Percentiles rank a stretch among this genome's conserved stretches.
These are phyloP conservation scores for Caenorhabditis auriculariae DNA, from an alignment of 2,888 invertebrate species.

Conservation along the genomic window DNA sequence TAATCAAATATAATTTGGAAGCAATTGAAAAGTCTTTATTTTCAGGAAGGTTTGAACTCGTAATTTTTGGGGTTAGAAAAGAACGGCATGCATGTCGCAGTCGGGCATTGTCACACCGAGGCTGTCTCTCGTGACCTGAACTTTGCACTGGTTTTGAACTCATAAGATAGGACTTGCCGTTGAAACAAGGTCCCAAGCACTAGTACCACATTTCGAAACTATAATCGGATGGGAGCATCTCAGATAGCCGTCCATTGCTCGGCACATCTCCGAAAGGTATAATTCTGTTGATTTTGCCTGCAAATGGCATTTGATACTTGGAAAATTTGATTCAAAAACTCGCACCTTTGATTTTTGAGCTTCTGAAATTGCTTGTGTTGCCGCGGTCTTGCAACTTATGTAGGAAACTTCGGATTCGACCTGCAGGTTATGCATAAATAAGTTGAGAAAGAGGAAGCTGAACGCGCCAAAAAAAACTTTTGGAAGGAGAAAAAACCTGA, in stretches of 20 bases:
- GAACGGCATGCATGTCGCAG: constrained; percentile 44
- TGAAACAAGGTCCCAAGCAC: constrained; percentile 59
- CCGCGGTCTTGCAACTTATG: constrained; percentile 54
- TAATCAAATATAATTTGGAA: too few relatives aligned
- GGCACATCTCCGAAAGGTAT: constrained; percentile 54
- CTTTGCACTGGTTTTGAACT: neutral
- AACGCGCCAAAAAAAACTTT: constrained; percentile 3
- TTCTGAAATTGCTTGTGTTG: constrained; percentile 55
- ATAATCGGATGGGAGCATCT: constrained; percentile 61
- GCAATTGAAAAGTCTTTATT: too few relatives aligned
- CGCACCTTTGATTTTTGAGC: constrained; percentile 47
- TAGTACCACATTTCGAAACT: constrained; percentile 50
- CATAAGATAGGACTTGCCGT: constrained; percentile 49
- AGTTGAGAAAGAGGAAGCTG: too few relatives aligned
- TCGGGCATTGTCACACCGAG: constrained; percentile 52
- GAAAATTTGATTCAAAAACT: neutral
- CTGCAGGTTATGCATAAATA: constrained; percentile 17
- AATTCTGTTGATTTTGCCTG: constrained; percentile 38
- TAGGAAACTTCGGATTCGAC: constrained; percentile 57
- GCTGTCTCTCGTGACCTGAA: constrained; percentile 48
- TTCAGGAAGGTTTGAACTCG: too few relatives aligned
- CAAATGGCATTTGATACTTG: constrained; percentile 5
- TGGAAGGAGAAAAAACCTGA: constrained; percentile 25
- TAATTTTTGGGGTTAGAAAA: too few relatives aligned
- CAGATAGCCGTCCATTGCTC: constrained; percentile 61